Evolutionary conservation across 2,797 vertebrate genomes (phyloP).

Genomic region (Neostethus bicornis): DNA sequence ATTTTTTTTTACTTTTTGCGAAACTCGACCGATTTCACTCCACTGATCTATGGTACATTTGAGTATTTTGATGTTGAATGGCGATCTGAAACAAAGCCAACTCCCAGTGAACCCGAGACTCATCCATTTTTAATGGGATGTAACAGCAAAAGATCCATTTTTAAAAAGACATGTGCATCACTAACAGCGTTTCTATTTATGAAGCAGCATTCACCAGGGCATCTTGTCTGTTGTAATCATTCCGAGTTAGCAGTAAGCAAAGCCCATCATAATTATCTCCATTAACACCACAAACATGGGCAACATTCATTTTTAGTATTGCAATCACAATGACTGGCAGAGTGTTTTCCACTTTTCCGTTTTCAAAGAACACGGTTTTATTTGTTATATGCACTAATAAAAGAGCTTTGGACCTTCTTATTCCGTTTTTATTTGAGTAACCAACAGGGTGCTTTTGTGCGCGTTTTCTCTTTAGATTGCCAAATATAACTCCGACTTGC

Average conservation of each 20-base stretch:
- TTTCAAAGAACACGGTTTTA: not conserved
- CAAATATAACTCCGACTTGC: not conserved
- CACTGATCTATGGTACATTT: slow-evolving; percentile 10
- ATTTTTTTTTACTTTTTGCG: slow-evolving; percentile 8
- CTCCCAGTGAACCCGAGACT: slow-evolving; percentile 43
- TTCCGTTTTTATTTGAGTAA: not conserved
- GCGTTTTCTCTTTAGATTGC: not conserved
- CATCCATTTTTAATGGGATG: slow-evolving; percentile 64
- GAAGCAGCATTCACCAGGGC: slow-evolving; percentile 11
- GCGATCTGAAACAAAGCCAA: slow-evolving; percentile 32
- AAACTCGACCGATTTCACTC: slow-evolving; percentile 11
- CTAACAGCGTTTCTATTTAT: slow-evolving; percentile 50
- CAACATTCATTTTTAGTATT: slow-evolving; percentile 14
- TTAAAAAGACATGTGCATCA: slow-evolving; percentile 38
- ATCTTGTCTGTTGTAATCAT: slow-evolving; percentile 35
- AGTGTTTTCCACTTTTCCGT: not conserved
- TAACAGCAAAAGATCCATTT: slow-evolving; percentile 54
- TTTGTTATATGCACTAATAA: not conserved
- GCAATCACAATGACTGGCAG: slow-evolving; percentile 4
- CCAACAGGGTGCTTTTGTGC: not conserved
- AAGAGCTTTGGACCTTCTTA: not conserved
- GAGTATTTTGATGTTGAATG: slow-evolving; percentile 33
- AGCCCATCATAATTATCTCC: slow-evolving; percentile 16
- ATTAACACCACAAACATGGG: slow-evolving; percentile 1
- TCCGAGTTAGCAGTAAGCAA: slow-evolving; percentile 17